Evolutionary conservation across 2,888 invertebrate species (phyloP).

Genomic region (Yponomeuta cagnagella): DNA sequence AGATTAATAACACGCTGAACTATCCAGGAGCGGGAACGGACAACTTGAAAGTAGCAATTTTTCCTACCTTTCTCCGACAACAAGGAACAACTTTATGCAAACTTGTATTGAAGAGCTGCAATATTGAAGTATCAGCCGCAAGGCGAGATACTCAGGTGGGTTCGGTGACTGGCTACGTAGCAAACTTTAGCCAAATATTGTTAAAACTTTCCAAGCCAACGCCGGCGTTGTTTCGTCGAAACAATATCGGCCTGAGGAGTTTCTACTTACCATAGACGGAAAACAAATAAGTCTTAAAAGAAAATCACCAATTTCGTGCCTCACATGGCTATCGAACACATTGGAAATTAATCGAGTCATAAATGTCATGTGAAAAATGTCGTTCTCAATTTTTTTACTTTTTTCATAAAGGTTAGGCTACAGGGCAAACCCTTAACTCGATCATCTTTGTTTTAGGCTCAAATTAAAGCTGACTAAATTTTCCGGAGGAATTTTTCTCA

Average conservation of each 20-base stretch:
- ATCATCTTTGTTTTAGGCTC: too few relatives aligned
- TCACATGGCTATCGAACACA: too few relatives aligned
- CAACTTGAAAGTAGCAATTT: not conserved
- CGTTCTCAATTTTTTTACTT: too few relatives aligned
- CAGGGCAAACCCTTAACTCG: too few relatives aligned
- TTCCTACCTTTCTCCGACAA: not conserved
- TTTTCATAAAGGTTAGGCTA: too few relatives aligned
- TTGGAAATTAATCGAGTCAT: too few relatives aligned
- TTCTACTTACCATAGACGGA: not conserved
- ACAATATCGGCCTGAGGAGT: not conserved
- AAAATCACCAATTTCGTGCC: not conserved
- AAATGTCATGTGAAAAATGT: too few relatives aligned
- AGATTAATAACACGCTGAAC: conserved; percentile 1
- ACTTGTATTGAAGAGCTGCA: not conserved
- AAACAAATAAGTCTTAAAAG: not conserved
- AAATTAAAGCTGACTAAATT: too few relatives aligned
- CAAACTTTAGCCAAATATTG: not conserved
- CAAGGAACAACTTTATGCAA: not conserved
- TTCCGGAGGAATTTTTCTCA: too few relatives aligned
- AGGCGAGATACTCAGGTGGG: not conserved
- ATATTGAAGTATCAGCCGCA: not conserved
- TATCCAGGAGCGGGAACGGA: not conserved
- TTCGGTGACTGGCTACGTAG: not conserved
- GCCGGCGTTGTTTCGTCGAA: not conserved
- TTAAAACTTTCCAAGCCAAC: not conserved